phyloP scores from a whole-genome alignment of 2,797 vertebrate genomes.

The Oryzias sinensis region DNA sequence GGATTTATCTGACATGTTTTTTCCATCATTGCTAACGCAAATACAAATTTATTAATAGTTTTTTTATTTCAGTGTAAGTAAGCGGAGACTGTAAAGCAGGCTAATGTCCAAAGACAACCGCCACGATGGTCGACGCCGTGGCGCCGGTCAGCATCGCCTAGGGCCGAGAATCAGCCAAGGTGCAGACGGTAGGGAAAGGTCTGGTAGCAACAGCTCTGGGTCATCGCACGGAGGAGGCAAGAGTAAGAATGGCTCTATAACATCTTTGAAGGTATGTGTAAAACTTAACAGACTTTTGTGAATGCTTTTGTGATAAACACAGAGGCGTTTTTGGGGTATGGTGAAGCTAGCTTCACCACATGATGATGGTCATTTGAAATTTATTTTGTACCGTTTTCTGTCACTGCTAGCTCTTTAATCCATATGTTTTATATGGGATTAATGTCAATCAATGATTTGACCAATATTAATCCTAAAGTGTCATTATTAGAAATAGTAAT shows the following conservation, averaged over 20 bases:
- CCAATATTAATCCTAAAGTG: no score
- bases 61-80: neutral
- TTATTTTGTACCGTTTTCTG: no score
- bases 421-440: no score
- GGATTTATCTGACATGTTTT: constrained; percentile 64
- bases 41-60: constrained; percentile 15
- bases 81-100: constrained; percentile 10
- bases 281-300: neutral
- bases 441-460: no score
- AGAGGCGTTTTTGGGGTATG: no score
- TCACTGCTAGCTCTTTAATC: no score
- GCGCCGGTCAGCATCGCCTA: constrained; percentile 77
- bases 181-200: constrained; percentile 81
- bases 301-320: no score
- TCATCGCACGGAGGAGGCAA: constrained; percentile 84
- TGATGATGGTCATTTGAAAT: no score
- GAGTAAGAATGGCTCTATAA: constrained; percentile 71
- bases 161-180: constrained; percentile 73
- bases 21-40: constrained; percentile 47
- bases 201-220: constrained; percentile 83
- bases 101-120: constrained; percentile 83
- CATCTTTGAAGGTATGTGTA: constrained; percentile 68
- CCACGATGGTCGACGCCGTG: constrained; percentile 79
- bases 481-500: no score
- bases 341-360: no score